Base-by-base conservation (phyloP, 2,113 vertebrate genomes). In the Caracal caracal region DNA sequence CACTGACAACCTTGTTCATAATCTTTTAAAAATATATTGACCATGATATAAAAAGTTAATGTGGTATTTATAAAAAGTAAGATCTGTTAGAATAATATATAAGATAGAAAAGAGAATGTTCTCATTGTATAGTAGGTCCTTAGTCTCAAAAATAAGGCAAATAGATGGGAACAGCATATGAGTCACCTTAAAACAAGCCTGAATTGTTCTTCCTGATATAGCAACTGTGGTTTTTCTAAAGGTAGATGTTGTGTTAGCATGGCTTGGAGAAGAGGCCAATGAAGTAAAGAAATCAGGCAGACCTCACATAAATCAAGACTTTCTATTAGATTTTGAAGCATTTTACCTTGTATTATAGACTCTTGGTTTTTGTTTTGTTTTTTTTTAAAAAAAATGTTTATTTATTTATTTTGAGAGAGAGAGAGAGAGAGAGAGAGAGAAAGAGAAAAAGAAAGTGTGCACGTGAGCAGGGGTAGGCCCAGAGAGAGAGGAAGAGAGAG, bases 1-100 rank as follows among this genome's bases (percentile, higher is more conserved):
- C 13, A 73, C 76, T 90, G 61, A 24, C 51, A 17, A 80, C 51
- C 47, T 5, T 56, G 6, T 1, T 53, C 22, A 47, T 51, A 30
- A 68, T 71, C 26, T 53, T 88, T 90, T 96, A 76, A 26, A 28
- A 86, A 35, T 75, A 82, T 40, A 37, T 3, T 71, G 26, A 30
- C 10, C 20, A 22, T 73, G 51, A 35, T 13, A 0, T 81, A 70
- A 7, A 86, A 19, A 68, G 16, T 91, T 63, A 70, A 68, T 63
- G 28, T 35, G 26, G 61, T 59, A 61, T 51, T 70, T 63, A 40
- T 56, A 51, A 61, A 20, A 93, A 16, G 43, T 81, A 47, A n/a
- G 5, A 43, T 53, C 5, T 90, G 2, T 59, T 88, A 65, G 5
- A 84, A 68, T 3, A 93, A 89, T 80, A 24, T 33, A 66, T 68